Evolutionary conservation across 64 coral and sea anemone species (phyloP), one percentile per base, ranked within the genome.

Genomic region (Stichodactyla helianthus): DNA sequence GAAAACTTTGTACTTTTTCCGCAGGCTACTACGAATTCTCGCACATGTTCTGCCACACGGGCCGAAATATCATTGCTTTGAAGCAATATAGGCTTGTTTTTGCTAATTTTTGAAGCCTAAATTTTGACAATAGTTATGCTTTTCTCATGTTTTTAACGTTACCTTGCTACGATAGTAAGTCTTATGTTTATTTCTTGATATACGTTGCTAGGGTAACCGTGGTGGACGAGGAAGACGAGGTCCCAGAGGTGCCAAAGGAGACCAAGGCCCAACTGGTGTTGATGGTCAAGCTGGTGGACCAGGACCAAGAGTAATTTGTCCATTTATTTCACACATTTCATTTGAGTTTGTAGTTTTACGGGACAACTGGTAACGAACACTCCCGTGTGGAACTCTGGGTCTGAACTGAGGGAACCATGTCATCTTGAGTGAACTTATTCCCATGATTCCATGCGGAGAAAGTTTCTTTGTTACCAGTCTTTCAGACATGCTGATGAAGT

Each of bases 161-260:
- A 9, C 55, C 55, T 15, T 58, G 8, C 8, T 4, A 58, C 14
- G 55, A 58, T 58, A 35, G 27, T 74, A 74, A 13, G 15, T 65
- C 5, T 7, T 6, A 65, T 65, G 62, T 31, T 74, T 74, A n/a
- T 71, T 22, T 65, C 19, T 65, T 17, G 16, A 31, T 0, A 79
- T 81, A 20, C 19, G 18, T 81, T 81, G 35, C 52, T 81, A 84
- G 83, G 83, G 83, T 54, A 58, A 84, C 27, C 54, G 59, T 60
- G 83, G 83, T 58, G 83, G 83, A 62, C 52, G 83, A 44, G 83
- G 83, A 35, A 84, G 59, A 54, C 54, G 83, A 58, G 83, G 83
- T 50, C 15, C 54, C 5, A 55, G 83, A 15, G 83, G 83, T 61
- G 83, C 15, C 54, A 16, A 22, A 17, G 83, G 83, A 84, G 83